Evolutionary conservation across 2,113 vertebrate genomes (phyloP).

Genomic region (Gasterosteus aculeatus): DNA sequence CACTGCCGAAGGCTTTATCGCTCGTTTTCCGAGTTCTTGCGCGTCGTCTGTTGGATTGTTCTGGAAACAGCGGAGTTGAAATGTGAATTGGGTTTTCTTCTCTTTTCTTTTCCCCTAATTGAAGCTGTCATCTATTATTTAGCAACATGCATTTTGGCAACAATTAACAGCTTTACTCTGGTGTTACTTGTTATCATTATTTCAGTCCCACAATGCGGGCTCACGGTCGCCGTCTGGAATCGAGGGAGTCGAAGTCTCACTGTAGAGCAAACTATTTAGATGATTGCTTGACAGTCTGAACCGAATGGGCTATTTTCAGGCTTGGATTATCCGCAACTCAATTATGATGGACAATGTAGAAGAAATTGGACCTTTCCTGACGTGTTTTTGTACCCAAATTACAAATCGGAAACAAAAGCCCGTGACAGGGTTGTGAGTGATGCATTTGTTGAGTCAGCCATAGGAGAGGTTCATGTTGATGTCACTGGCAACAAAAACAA

Average conservation of each 20-base stretch:
- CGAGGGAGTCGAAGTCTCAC: background rate
- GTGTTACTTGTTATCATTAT: background rate
- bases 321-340: conserved; percentile 13
- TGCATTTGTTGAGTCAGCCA: background rate
- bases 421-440: background rate
- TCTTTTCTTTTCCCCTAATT: background rate
- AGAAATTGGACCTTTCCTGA: conserved; percentile 12
- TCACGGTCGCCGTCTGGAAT: background rate
- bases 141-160: background rate
- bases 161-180: background rate
- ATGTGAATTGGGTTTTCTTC: background rate
- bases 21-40: background rate
- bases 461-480: background rate
- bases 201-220: background rate
- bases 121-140: background rate
- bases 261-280: conserved; percentile 12
- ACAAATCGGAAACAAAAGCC: conserved; percentile 18
- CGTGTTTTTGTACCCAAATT: background rate
- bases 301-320: background rate
- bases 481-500: background rate
- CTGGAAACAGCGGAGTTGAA: no score
- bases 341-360: conserved; percentile 11
- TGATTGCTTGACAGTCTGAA: conserved; percentile 22
- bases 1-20: background rate
- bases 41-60: background rate